Evolutionary conservation across 1,140 invertebrate genomes (phyloP), one percentile per base, ranked within the genome.

Genomic region (Drosophila prosaltans): DNA sequence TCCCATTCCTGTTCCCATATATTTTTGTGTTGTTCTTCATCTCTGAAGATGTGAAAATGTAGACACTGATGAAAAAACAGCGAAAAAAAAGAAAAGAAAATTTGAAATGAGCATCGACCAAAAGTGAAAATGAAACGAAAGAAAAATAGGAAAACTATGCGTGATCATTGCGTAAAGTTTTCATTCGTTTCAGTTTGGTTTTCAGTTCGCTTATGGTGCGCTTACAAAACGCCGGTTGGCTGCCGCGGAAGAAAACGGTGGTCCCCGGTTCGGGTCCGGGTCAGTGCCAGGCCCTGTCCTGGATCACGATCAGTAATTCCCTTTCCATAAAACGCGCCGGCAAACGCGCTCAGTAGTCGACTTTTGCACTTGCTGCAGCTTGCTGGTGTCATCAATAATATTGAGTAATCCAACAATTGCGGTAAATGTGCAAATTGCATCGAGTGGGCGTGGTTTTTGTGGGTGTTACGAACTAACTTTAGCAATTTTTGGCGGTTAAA

Each of bases 101-200:
- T 16, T 16, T 16, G 16, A 16, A 88, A 71, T 75, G 62, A 76
- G 79, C 83, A 54, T 59, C 65, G 45, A 66, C 54, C 74, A 43
- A 59, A 59, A 59, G 16, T 39, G 57, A 59, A 59, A 62, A 62
- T 36, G 60, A 62, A 62, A 62, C 74, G 43, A 51, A 24, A 51
- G n/a, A 43, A 16, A n/a, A 5, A 43, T 16, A 43, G 16, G 11
- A 43, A 51, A 51, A 51, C 45, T 51, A 51, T 51, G 45, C 45
- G 64, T 73, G 83, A 88, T 88, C 83, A 89, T 88, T 88, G 83
- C 83, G 83, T 88, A 88, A 88, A 88, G 83, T 88, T 79, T 70
- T 76, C 40, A 65, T 58, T 70, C 36, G 41, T 81, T 75, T 65
- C 69, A 36, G 69, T 84, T 85, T 69, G 67, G 77, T 76, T 75